These are phyloP conservation scores for Eulemur rubriventer DNA, from an alignment of 2,797 vertebrate genomes.

Conservation along the genomic window DNA sequence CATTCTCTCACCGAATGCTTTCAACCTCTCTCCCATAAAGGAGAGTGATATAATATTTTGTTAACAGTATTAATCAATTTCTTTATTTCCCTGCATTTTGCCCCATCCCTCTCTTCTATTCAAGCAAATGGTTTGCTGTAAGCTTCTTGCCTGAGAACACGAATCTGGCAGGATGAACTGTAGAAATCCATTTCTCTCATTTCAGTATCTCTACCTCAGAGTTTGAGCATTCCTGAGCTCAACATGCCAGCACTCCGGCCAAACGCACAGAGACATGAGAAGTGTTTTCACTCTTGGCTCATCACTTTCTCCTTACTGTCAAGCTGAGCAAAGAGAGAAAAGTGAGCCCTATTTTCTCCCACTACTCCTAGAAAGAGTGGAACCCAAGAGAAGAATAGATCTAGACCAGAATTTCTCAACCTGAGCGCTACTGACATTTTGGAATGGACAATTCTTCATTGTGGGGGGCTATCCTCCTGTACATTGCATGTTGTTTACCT, in stretches of 20 bases:
- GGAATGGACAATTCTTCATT: not conserved
- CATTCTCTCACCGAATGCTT: not conserved
- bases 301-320: not conserved
- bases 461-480: not conserved
- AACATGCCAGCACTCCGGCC: not conserved
- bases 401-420: not conserved
- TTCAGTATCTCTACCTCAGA: not conserved
- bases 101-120: not conserved
- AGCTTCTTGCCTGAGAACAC: not conserved
- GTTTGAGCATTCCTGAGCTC: not conserved
- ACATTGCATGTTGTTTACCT: not conserved
- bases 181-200: not conserved
- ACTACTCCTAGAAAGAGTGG: not conserved
- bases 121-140: not conserved
- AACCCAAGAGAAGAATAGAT: not conserved
- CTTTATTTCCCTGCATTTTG: not conserved
- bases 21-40: not conserved
- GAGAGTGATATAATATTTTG: not conserved
- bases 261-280: not conserved
- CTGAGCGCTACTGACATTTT: not conserved
- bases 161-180: not conserved
- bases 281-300: not conserved
- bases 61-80: not conserved
- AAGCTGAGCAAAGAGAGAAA: not conserved
- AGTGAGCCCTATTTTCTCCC: accelerated